Base-by-base conservation (phyloP, 2,888 invertebrate genomes). In the Ctenicera cuprea region DNA sequence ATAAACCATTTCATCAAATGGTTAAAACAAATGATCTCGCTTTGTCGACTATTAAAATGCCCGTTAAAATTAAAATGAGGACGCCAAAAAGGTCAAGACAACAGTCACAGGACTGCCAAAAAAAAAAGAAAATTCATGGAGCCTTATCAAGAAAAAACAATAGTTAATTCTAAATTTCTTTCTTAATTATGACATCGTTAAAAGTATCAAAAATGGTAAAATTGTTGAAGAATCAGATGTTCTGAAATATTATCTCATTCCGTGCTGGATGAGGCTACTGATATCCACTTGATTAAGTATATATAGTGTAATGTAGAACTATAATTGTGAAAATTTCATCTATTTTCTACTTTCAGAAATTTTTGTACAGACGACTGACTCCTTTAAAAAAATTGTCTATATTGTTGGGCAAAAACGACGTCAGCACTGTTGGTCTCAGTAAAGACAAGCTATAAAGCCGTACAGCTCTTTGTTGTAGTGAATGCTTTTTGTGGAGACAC, bases 21-120 rank as follows among this genome's bases (percentile, higher is more conserved):
- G 14, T 45, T 45, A 4, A 45, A 45, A 18, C 18, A 45, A 45
- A 45, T 45, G 18, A 45, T 45, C 45, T 45, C 45, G 45, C 9
- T 45, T 45, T 45, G 45, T 45, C 3, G 9, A 45, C 45, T 16
- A 45, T 45, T 45, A 45, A n/a, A 45, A 16, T 45, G 45, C 45
- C 45, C 18, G 45, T 45, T 16, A 16, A 3, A 45, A 45, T 45
- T 45, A 45, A 45, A 45, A 45, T 16, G 18, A 45, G 45, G 18
- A 45, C 14, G 18, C 45, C 18, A 3, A 45, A 45, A 45, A 45
- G n/a, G 18, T 16, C 18, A 45, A 45, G 16, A 45, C 18, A 4
- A 45, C 14, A 45, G 45, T 45, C 45, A 45, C 16, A 45, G 45
- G 18, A 45, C 9, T 45, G 18, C 18, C 18, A 45, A 45, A 45